Evolutionary conservation across 2,888 invertebrate genomes (phyloP).

Genomic region (Agonopterix arenella): DNA sequence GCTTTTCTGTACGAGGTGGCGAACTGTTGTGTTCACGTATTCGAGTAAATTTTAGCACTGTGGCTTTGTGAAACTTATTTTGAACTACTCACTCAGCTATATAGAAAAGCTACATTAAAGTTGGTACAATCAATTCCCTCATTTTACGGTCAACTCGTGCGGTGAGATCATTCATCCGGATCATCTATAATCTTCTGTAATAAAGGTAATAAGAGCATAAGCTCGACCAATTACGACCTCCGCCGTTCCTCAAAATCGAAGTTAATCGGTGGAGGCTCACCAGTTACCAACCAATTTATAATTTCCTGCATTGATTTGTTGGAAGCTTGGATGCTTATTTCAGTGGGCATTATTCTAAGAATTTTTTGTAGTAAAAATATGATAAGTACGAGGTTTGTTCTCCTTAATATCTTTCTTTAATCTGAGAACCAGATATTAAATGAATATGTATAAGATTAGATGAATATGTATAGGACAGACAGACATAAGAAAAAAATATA

Average conservation of each 20-base stretch:
- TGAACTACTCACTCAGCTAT: not conserved
- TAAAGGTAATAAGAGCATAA: constrained; percentile 36
- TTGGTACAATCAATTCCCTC: not conserved
- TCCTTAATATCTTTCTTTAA: too few relatives aligned
- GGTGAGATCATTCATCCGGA: constrained; percentile 12
- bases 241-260: constrained; percentile 24
- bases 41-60: not conserved
- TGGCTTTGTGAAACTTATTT: not conserved
- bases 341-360: too few relatives aligned
- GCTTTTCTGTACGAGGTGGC: not conserved
- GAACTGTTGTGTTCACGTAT: not conserved
- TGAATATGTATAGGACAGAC: too few relatives aligned
- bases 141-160: constrained; percentile 7
- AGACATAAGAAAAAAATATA: too few relatives aligned
- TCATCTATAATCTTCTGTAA: constrained; percentile 48
- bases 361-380: too few relatives aligned
- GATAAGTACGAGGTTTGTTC: too few relatives aligned
- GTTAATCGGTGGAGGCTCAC: constrained; percentile 14
- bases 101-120: too few relatives aligned
- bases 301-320: constrained; percentile 5
- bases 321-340: too few relatives aligned
- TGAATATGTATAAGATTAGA: too few relatives aligned
- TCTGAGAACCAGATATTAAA: too few relatives aligned
- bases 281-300: constrained; percentile 8
- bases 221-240: constrained; percentile 32